A percentile compares a stretch with the other conserved stretches of the same genome.
phyloP scores from a whole-genome alignment of 2,888 invertebrate genomes.

The Temnothorax unifasciatus region DNA sequence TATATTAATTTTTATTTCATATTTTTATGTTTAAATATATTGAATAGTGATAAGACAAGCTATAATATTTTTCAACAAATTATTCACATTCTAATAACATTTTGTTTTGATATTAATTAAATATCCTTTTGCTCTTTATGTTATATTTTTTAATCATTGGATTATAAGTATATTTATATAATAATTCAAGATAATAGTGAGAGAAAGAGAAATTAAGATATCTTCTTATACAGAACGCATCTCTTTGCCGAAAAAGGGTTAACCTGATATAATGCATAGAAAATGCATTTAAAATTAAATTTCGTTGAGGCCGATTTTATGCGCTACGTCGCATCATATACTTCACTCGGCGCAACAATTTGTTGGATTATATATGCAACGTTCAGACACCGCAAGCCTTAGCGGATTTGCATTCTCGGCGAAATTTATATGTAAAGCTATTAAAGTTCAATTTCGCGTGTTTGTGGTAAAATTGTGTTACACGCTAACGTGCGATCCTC shows the following conservation, averaged over 20 bases:
- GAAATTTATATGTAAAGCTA: conserved; percentile 33
- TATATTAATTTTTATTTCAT: background rate
- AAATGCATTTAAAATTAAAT: conserved; percentile 11
- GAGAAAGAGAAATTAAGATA: background rate
- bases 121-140: background rate
- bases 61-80: background rate
- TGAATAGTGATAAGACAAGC: background rate
- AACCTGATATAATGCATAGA: background rate
- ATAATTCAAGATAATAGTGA: background rate
- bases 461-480: conserved; percentile 24
- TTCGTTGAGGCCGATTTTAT: background rate
- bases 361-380: conserved; percentile 17
- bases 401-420: background rate
- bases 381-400: background rate
- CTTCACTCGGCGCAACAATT: background rate
- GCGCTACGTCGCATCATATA: background rate
- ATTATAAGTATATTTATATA: background rate
- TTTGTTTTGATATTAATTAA: background rate
- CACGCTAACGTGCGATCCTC: background rate
- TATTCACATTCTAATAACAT: background rate
- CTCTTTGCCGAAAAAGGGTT: background rate
- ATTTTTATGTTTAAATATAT: background rate
- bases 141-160: background rate
- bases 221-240: background rate
- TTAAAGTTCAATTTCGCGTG: conserved; percentile 42